Evolutionary conservation across 1,140 invertebrate species (phyloP).

Genomic region (Zaprionus davidi): DNA sequence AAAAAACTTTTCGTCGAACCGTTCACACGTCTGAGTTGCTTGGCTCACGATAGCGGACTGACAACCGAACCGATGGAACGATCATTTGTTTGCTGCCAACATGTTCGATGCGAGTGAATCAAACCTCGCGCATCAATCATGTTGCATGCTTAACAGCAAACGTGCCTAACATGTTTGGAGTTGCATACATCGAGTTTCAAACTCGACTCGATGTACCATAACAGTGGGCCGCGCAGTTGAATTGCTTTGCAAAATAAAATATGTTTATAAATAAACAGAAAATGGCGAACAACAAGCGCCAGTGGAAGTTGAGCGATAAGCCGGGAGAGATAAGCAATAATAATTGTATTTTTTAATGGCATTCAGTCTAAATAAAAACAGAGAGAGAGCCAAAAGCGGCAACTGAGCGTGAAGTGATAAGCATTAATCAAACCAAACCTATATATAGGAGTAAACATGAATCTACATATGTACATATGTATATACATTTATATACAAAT

Average conservation of each 20-base stretch:
- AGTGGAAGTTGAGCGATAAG: no score
- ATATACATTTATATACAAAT: no score
- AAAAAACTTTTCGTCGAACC: conserved; percentile 42
- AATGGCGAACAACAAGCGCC: no score
- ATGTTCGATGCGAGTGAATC: conserved; percentile 24
- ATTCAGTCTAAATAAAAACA: neutral
- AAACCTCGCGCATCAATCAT: neutral
- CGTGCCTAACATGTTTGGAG: neutral
- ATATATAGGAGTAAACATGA: no score
- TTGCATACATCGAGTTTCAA: conserved; percentile 1
- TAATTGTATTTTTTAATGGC: neutral
- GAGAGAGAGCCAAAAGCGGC: neutral
- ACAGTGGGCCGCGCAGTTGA: conserved; percentile 3
- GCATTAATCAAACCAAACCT: neutral
- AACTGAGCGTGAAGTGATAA: neutral
- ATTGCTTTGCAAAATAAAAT: neutral
- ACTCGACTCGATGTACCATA: neutral
- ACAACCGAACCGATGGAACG: conserved; percentile 4
- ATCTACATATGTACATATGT: no score
- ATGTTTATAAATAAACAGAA: conserved; percentile 4
- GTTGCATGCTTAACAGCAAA: conserved; percentile 4
- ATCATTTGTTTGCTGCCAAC: conserved; percentile 44
- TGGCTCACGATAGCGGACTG: conserved; percentile 54
- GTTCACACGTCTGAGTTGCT: conserved; percentile 46
- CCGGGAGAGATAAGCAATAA: no score